Evolutionary conservation across 2,797 vertebrate genomes (phyloP), one percentile per base, ranked within the genome.

Genomic region (Oryzias dopingdopingensis): DNA sequence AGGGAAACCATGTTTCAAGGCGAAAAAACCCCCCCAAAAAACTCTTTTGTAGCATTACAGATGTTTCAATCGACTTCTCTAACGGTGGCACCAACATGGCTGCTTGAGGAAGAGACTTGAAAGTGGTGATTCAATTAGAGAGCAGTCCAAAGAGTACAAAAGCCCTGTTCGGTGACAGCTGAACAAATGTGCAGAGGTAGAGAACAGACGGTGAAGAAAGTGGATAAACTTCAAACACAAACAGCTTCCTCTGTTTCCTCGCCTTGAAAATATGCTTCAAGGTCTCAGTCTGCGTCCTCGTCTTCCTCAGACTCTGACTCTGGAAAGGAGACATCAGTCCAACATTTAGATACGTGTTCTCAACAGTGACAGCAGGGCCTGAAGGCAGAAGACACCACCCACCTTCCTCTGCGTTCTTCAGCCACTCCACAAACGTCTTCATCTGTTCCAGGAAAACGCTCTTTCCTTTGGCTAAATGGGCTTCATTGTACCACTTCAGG

Each of bases 361-460:
- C 14, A 12, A 51, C 3, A 14, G 37, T 15, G 18, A 20, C 5
- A 6, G 32, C 40, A 14, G 12, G 1, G 18, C 45, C 7, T 16
- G 4, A 4, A 12, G 51, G 45, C 20, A 20, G 1, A 13, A 14
- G 10, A 6, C 4, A 22, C 26, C 0, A 7, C 61, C 67, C 81
- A 95, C 95, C 95, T 93, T 98, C 94, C 86, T 97, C 95, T 24
- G 95, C 94, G 13, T 95, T 95, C 88, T 94, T 96, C 65, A 96
- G 94, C 95, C 95, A 96, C 73, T 97, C 94, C 0, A 96, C 94
- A 82, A 98, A 98, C 68, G 93, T 94, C 59, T 96, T 98, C 95
- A 96, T 96, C 81, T 96, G 95, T 55, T 96, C 94, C 49, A 96
- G 91, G 88, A 96, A 97, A 73, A 96, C 90, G 2, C 94, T 95